phyloP scores from a whole-genome alignment of 2,113 vertebrate genomes.

The Cinclus cinclus region DNA sequence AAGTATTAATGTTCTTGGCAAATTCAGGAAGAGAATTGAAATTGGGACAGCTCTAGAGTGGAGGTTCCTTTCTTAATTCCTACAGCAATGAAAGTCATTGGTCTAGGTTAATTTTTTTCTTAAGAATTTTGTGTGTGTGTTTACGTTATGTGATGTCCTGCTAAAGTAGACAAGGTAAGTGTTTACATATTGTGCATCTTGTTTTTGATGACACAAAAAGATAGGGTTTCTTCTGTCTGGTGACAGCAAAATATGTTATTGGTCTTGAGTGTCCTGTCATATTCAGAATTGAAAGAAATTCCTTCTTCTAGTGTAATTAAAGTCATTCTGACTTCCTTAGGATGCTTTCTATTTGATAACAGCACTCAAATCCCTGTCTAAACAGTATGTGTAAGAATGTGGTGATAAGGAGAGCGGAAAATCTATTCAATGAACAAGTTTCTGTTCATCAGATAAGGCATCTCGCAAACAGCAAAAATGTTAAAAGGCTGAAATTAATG shows the following conservation, averaged over 20 bases:
- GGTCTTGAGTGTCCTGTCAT: not conserved
- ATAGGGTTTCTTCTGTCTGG: not conserved
- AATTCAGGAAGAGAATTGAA: not conserved
- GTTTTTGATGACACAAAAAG: not conserved
- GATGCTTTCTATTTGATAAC: not conserved
- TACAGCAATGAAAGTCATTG: not conserved
- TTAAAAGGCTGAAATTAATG: not conserved
- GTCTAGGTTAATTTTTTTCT: not conserved
- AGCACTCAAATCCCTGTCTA: not conserved
- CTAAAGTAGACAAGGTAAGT: not conserved
- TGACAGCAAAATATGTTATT: not conserved
- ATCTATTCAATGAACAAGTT: not conserved
- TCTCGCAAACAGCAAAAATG: not conserved
- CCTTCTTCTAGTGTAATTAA: not conserved
- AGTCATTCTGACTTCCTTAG: not conserved
- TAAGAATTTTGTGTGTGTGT: not conserved
- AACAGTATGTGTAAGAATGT: not conserved
- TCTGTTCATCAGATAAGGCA: not conserved
- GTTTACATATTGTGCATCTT: not conserved
- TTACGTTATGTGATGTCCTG: not conserved
- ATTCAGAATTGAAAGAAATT: not conserved
- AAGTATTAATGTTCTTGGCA: not conserved
- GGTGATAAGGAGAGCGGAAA: not conserved
- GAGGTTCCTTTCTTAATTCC: not conserved
- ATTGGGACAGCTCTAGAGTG: rapidly evolving